phyloP scores from a whole-genome alignment of 1,140 invertebrate genomes.

The Halictus rubicundus region DNA sequence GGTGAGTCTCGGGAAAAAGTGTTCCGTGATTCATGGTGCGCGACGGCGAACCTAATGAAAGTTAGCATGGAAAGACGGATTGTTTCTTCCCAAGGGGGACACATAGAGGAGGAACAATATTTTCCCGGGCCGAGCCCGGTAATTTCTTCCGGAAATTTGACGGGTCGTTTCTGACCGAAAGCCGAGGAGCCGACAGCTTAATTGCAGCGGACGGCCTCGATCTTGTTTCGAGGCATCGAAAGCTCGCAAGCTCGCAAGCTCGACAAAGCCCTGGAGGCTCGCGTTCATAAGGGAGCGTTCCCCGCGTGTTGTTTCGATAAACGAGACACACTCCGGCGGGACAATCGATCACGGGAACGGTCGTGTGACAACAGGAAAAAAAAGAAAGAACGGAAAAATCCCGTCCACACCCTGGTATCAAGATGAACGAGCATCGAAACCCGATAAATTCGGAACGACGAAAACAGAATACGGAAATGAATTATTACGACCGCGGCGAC shows the following conservation, averaged over 20 bases:
- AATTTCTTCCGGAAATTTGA: too few relatives aligned
- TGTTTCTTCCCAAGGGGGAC: too few relatives aligned
- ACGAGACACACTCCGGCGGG: not conserved
- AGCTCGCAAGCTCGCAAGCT: not conserved
- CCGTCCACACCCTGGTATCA: not conserved
- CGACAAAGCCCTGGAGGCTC: not conserved
- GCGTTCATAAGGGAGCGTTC: not conserved
- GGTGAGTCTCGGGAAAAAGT: too few relatives aligned
- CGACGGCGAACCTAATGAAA: too few relatives aligned
- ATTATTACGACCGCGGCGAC: not conserved
- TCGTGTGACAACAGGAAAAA: not conserved
- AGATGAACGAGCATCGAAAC: not conserved
- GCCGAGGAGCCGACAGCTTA: too few relatives aligned
- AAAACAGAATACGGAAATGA: not conserved
- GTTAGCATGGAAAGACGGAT: too few relatives aligned
- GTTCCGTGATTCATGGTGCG: too few relatives aligned
- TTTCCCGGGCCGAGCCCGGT: too few relatives aligned
- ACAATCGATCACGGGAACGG: slow-evolving; percentile 8
- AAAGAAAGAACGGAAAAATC: not conserved
- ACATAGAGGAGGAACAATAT: too few relatives aligned
- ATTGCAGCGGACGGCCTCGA: too few relatives aligned
- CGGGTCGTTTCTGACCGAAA: too few relatives aligned
- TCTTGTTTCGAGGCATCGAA: too few relatives aligned
- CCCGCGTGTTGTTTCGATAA: slow-evolving; percentile 4
- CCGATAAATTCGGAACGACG: slow-evolving; percentile 1